These are phyloP conservation scores for Lissonota sp. DNA, from an alignment of 2,888 invertebrate species.

Conservation along the genomic window DNA sequence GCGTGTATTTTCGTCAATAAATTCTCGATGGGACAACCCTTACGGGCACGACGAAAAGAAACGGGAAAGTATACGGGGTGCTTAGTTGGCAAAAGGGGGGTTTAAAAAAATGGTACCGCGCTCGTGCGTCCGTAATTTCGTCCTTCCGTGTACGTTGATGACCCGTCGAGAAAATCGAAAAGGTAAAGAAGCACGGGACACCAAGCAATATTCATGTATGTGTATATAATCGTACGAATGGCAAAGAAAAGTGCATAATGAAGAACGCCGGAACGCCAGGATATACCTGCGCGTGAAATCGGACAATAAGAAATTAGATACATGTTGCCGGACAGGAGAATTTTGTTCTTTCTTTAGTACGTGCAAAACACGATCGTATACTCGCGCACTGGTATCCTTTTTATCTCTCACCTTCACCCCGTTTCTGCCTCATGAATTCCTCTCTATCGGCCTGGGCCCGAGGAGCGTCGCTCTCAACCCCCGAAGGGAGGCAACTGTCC, in stretches of 20 bases:
- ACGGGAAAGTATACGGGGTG: conserved; percentile 10
- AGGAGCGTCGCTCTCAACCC: background rate
- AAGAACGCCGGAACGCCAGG: conserved; percentile 60
- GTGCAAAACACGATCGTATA: conserved; percentile 68
- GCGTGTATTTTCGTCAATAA: conserved; percentile 82
- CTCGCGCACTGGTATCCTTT: conserved; percentile 37
- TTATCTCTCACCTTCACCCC: conserved; percentile 12
- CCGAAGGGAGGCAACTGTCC: conserved; percentile 19
- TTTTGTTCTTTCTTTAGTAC: conserved; percentile 65
- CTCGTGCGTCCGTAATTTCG: conserved; percentile 54
- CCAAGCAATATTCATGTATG: background rate
- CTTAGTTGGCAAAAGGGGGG: conserved; percentile 24
- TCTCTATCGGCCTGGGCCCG: background rate
- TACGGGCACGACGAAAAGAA: conserved; percentile 46
- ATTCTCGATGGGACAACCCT: conserved; percentile 73
- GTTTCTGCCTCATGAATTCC: background rate
- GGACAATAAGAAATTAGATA: conserved; percentile 79
- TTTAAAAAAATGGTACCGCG: conserved; percentile 36
- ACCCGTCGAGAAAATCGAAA: conserved; percentile 37
- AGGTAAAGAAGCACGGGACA: conserved; percentile 23
- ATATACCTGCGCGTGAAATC: conserved; percentile 69
- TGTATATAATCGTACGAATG: conserved; percentile 33
- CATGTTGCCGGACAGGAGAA: conserved; percentile 69
- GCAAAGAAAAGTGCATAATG: conserved; percentile 56
- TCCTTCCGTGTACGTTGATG: conserved; percentile 10